These are phyloP conservation scores for Schlechtendalia chinensis DNA, from an alignment of 1,140 invertebrate genomes.

Conservation along the genomic window DNA sequence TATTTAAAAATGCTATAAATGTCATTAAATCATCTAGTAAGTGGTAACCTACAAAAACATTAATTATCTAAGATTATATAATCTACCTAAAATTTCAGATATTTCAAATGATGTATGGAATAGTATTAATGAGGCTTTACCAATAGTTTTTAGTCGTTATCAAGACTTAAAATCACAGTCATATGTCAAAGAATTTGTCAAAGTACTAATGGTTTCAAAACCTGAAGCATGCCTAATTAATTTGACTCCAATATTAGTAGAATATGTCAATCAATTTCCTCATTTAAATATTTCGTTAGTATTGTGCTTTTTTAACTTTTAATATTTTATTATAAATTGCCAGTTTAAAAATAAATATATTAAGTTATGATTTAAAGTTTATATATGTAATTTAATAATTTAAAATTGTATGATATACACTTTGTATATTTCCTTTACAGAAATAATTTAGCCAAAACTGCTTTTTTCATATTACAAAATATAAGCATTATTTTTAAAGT, in stretches of 20 bases:
- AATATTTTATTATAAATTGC: not conserved
- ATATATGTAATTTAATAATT: not conserved
- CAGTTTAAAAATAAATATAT: not conserved
- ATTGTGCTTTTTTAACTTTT: not conserved
- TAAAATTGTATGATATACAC: not conserved
- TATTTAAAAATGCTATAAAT: slow-evolving; percentile 44
- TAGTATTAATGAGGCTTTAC: slow-evolving; percentile 1
- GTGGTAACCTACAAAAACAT: not conserved
- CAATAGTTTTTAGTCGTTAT: slow-evolving; percentile 24
- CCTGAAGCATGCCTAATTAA: slow-evolving; percentile 15
- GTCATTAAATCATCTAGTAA: slow-evolving; percentile 33
- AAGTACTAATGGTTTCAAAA: slow-evolving; percentile 9
- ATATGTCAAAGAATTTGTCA: slow-evolving; percentile 38
- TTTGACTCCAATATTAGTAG: slow-evolving; percentile 30
- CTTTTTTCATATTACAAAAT: slow-evolving; percentile 10
- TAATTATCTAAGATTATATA: not conserved
- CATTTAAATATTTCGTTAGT: slow-evolving; percentile 38
- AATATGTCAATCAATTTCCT: slow-evolving; percentile 26
- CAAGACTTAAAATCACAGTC: slow-evolving; percentile 40
- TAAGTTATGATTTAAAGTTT: no score
- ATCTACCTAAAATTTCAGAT: slow-evolving; percentile 15
- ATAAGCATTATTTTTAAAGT: slow-evolving; percentile 35
- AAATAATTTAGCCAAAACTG: slow-evolving; percentile 41
- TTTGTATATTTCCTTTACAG: slow-evolving; percentile 25
- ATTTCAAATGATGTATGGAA: slow-evolving; percentile 23